phyloP scores from a whole-genome alignment of 2,113 vertebrate genomes.

The Leucopsar rothschildi region DNA sequence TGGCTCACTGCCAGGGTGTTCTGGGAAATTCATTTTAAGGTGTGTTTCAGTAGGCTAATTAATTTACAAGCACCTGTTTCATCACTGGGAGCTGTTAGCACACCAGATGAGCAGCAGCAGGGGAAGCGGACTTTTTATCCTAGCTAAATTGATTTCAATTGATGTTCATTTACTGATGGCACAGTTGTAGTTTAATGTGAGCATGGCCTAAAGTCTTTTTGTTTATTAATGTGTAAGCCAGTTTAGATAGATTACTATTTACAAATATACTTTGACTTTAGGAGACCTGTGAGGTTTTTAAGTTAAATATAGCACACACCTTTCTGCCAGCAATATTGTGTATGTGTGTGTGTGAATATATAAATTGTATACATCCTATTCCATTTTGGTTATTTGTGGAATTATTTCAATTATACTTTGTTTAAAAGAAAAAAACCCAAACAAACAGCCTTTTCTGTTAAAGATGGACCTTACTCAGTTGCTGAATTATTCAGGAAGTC shows the following conservation, averaged over 20 bases:
- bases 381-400: background rate
- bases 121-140: conserved; percentile 73
- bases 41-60: conserved; percentile 90
- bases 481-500: background rate
- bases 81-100: conserved; percentile 76
- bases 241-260: background rate
- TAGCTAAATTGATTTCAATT: conserved; percentile 78
- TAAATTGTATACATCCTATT: background rate
- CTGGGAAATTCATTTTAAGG: conserved; percentile 82
- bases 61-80: conserved; percentile 93
- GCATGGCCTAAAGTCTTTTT: conserved; percentile 13
- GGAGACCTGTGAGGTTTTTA: background rate
- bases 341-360: rapidly evolving
- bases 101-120: conserved; percentile 74
- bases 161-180: conserved; percentile 78
- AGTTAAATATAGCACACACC: background rate
- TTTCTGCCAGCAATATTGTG: background rate
- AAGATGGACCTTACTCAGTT: background rate
- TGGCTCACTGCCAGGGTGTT: conserved; percentile 84
- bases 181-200: conserved; percentile 64
- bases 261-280: background rate
- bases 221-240: background rate
- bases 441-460: background rate
- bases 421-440: background rate
- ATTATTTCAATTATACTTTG: background rate